These are phyloP conservation scores for Cassiopea xamachana DNA, from an alignment of 30 jellyfish, hydroid and myxozoan species.

Conservation along the genomic window DNA sequence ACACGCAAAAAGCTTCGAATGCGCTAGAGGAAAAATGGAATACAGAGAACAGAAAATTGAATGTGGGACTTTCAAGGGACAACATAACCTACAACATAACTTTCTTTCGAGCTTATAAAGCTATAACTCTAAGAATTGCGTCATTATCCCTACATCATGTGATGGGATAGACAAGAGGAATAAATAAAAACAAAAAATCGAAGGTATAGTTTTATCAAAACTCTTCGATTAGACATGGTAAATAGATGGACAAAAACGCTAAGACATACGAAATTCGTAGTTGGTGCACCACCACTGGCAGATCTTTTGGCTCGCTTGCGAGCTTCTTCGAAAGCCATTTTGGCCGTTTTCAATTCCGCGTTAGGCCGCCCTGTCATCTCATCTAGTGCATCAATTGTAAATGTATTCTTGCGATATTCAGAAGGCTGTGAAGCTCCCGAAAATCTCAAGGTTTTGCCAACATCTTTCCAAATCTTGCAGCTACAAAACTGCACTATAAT, in stretches of 20 bases:
- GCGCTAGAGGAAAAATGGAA: too few relatives aligned
- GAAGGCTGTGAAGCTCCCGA: conserved; percentile 29
- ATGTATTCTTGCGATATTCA: conserved; percentile 36
- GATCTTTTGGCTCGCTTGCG: conserved; percentile 54
- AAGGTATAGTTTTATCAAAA: too few relatives aligned
- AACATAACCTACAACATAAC: too few relatives aligned
- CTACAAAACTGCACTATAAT: background rate
- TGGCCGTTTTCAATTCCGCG: conserved; percentile 9
- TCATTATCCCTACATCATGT: too few relatives aligned
- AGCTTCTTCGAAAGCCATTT: conserved; percentile 49
- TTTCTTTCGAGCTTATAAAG: too few relatives aligned
- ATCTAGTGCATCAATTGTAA: conserved; percentile 41
- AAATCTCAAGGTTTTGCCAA: conserved; percentile 41
- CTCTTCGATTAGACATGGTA: too few relatives aligned
- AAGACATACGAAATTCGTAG: background rate
- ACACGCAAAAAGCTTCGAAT: too few relatives aligned
- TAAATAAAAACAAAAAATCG: too few relatives aligned
- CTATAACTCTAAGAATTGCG: too few relatives aligned
- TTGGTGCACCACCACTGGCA: conserved; percentile 16
- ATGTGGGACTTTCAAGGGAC: too few relatives aligned
- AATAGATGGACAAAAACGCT: background rate
- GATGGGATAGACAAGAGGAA: too few relatives aligned
- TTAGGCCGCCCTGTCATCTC: conserved; percentile 64
- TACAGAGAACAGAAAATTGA: too few relatives aligned
- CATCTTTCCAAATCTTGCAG: conserved; percentile 63